A percentile compares a stretch with the other conserved stretches of the same genome.
phyloP scores from a whole-genome alignment of 2,888 invertebrate genomes.

The Drosophila subsilvestris region DNA sequence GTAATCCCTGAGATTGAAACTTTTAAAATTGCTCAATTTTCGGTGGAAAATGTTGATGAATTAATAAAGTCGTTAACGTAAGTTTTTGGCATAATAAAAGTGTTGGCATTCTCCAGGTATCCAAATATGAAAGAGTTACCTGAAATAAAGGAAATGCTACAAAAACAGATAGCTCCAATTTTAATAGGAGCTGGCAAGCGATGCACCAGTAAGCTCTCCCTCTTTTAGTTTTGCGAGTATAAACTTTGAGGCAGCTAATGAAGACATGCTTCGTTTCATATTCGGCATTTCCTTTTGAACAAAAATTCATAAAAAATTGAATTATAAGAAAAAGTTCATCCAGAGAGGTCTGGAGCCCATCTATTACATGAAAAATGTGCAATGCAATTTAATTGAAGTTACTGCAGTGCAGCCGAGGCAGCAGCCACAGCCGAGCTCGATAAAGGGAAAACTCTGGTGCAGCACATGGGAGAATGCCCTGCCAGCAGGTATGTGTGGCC shows the following conservation, averaged over 20 bases:
- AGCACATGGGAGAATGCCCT: constrained; percentile 47
- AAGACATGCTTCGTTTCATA: constrained; percentile 30
- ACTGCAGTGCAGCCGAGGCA: constrained; percentile 45
- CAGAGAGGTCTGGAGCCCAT: constrained; percentile 3
- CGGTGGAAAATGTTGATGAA: constrained; percentile 23
- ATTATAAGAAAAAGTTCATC: constrained; percentile 53
- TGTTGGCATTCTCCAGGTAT: too few relatives aligned
- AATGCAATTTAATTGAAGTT: constrained; percentile 70
- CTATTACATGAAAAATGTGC: constrained; percentile 54
- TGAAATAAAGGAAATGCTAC: background rate
- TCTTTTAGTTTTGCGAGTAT: background rate
- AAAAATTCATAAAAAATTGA: constrained; percentile 50
- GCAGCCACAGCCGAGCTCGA: constrained; percentile 21
- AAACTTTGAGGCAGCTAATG: constrained; percentile 19
- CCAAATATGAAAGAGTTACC: background rate
- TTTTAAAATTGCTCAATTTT: constrained; percentile 55
- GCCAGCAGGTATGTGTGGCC: constrained; percentile 31
- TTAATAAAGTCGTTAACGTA: constrained; percentile 37
- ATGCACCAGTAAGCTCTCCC: background rate
- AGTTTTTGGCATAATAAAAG: background rate
- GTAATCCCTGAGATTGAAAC: constrained; percentile 9
- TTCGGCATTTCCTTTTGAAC: constrained; percentile 6
- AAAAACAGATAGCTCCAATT: too few relatives aligned
- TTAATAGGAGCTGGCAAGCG: too few relatives aligned
- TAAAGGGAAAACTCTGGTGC: constrained; percentile 42